phyloP scores from a whole-genome alignment of 2,888 invertebrate species.

The Microctonus aethiopoides region DNA sequence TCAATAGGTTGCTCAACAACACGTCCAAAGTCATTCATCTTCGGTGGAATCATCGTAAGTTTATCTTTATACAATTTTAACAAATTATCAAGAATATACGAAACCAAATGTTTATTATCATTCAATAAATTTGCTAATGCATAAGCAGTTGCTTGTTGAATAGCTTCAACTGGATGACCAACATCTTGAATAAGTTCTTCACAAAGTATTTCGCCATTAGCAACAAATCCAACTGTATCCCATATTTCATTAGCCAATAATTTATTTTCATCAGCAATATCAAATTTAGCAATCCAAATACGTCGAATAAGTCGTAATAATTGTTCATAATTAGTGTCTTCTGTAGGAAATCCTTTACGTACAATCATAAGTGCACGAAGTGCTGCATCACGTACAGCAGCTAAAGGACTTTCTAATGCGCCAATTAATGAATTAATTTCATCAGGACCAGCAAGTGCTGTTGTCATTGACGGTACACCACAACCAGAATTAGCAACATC shows the following conservation, averaged over 20 bases:
- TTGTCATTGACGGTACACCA: slow-evolving; percentile 70
- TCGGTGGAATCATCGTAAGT: slow-evolving; percentile 83
- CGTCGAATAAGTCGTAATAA: slow-evolving; percentile 76
- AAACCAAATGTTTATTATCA: slow-evolving; percentile 69
- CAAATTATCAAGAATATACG: slow-evolving; percentile 73
- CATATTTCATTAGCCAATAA: slow-evolving; percentile 75
- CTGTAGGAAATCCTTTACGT: slow-evolving; percentile 72
- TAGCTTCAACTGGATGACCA: slow-evolving; percentile 82
- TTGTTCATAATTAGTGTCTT: slow-evolving; percentile 72
- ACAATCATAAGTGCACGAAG: slow-evolving; percentile 79
- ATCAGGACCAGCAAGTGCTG: slow-evolving; percentile 73
- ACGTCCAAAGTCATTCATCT: slow-evolving; percentile 92
- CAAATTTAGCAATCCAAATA: slow-evolving; percentile 87
- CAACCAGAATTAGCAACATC: slow-evolving; percentile 83
- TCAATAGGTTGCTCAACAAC: slow-evolving; percentile 87
- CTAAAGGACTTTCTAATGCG: slow-evolving; percentile 78
- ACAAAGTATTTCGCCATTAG: slow-evolving; percentile 69
- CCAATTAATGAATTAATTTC: slow-evolving; percentile 80
- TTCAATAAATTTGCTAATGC: slow-evolving; percentile 79
- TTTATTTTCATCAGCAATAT: slow-evolving; percentile 80
- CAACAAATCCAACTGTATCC: slow-evolving; percentile 70
- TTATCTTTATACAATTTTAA: slow-evolving; percentile 82
- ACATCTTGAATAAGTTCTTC: slow-evolving; percentile 76
- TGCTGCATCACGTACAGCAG: slow-evolving; percentile 83
- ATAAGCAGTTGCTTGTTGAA: slow-evolving; percentile 85